A percentile compares a stretch with the other conserved stretches of the same genome.
phyloP scores from a whole-genome alignment of 2,797 vertebrate genomes.

The Microctenopoma steveboyesi region DNA sequence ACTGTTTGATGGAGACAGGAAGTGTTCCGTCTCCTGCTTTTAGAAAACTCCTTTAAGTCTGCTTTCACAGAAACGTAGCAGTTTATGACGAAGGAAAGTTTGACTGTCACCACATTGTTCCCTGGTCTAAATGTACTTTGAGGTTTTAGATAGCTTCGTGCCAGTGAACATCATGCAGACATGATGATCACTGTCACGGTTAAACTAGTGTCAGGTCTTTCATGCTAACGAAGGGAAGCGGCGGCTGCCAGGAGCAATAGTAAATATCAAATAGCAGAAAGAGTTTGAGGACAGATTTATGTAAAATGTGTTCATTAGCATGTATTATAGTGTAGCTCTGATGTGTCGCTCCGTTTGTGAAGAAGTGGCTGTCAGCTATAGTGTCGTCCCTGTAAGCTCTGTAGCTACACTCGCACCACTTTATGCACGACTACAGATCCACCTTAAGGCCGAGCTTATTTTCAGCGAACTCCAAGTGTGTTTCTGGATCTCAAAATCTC shows the following conservation, averaged over 20 bases:
- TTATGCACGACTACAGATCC: neutral
- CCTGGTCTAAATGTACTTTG: too few relatives aligned
- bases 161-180: neutral
- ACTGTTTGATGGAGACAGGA: neutral
- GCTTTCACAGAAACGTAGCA: too few relatives aligned
- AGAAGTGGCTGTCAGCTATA: neutral
- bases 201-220: too few relatives aligned
- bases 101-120: too few relatives aligned
- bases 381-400: neutral
- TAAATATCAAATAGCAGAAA: too few relatives aligned
- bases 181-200: neutral
- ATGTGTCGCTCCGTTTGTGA: neutral
- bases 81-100: too few relatives aligned
- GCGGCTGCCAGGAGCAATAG: too few relatives aligned
- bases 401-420: neutral
- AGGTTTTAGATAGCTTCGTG: too few relatives aligned
- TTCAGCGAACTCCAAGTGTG: neutral
- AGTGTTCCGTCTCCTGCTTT: neutral
- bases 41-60: neutral
- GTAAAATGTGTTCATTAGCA: too few relatives aligned
- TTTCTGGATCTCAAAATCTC: neutral
- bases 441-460: neutral
- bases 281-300: too few relatives aligned
- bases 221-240: too few relatives aligned
- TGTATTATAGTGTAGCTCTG: neutral